phyloP scores from a whole-genome alignment of 2,797 vertebrate genomes.

The Liparis tanakae region DNA sequence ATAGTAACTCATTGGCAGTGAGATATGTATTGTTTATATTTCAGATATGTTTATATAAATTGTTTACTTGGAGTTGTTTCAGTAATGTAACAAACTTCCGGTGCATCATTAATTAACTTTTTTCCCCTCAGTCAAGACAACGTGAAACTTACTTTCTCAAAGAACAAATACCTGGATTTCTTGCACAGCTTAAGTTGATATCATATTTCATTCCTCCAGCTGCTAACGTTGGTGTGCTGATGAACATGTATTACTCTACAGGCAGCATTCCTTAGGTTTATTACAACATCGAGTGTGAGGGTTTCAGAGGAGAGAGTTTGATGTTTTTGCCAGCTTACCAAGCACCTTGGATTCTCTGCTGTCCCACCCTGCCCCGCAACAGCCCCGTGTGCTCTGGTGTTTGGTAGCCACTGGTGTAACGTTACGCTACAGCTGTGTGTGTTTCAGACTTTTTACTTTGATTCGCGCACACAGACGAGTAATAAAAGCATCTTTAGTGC shows the following conservation, averaged over 20 bases:
- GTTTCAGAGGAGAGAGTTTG: conserved; percentile 61
- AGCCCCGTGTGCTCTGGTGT: conserved; percentile 53
- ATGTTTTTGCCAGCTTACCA: conserved; percentile 67
- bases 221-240: conserved; percentile 29
- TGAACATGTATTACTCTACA: conserved; percentile 43
- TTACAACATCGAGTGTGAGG: conserved; percentile 63
- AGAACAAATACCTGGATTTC: background rate
- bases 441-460: conserved; percentile 33
- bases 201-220: background rate
- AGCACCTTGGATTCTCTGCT: conserved; percentile 54
- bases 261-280: conserved; percentile 48
- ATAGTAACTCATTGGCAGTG: background rate
- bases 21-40: background rate
- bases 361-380: conserved; percentile 70
- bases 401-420: conserved; percentile 63
- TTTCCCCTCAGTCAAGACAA: background rate
- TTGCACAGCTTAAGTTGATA: conserved; percentile 8
- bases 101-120: background rate
- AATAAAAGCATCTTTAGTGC: conserved; percentile 39
- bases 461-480: conserved; percentile 36
- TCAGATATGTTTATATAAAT: background rate
- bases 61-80: background rate
- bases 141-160: background rate
- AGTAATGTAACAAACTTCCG: conserved; percentile 2
- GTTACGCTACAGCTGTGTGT: conserved; percentile 59